Evolutionary conservation across 2,888 invertebrate species (phyloP).

Genomic region (Notocelia uddmanniana): DNA sequence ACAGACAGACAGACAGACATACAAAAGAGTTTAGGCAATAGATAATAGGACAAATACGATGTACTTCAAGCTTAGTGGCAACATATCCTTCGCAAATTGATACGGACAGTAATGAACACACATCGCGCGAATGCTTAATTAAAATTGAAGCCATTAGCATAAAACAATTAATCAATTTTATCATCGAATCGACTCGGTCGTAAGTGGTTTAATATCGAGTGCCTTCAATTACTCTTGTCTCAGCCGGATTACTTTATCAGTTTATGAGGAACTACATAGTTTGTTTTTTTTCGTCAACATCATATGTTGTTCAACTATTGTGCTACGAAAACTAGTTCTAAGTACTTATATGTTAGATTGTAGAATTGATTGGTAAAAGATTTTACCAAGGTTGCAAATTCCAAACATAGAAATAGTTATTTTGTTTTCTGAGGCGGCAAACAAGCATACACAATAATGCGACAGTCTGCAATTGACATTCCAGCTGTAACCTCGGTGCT

Average conservation of each 20-base stretch:
- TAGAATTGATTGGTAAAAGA: neutral
- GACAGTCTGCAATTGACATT: no score
- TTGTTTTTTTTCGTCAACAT: neutral
- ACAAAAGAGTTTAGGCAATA: no score
- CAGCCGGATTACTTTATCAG: constrained; percentile 1
- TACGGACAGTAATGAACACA: neutral
- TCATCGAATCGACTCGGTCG: constrained; percentile 9
- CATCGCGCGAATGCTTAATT: neutral
- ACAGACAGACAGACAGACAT: no score
- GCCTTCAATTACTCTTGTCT: constrained; percentile 16
- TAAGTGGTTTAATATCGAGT: constrained; percentile 19
- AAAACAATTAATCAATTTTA: constrained; percentile 28
- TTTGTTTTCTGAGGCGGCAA: no score
- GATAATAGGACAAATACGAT: no score
- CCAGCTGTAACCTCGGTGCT: no score
- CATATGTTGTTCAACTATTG: neutral
- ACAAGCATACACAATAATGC: no score
- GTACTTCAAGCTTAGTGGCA: no score
- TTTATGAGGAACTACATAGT: neutral
- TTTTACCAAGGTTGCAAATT: no score
- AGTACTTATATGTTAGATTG: neutral
- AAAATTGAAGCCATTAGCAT: constrained; percentile 9
- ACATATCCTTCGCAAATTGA: constrained; percentile 3
- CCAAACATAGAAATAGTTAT: no score
- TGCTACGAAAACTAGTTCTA: neutral